Conservation (phyloP, 2,797 vertebrate species). For the Gallinago nigripennis region DNA sequence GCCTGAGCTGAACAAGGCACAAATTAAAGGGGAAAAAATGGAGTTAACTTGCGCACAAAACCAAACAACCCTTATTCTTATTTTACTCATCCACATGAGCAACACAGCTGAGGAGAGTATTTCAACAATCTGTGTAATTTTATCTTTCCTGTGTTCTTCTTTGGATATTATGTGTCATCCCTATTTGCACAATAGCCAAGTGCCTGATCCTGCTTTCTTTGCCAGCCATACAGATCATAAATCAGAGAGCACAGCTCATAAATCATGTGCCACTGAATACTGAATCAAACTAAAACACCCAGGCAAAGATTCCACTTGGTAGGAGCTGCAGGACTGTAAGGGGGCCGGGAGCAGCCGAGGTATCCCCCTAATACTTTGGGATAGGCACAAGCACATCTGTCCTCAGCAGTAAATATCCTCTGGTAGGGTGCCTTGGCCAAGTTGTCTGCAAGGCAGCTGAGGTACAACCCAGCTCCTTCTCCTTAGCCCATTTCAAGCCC, state of each 20-base stretch:
- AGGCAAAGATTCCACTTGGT: not conserved
- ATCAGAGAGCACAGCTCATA: slow-evolving; percentile 10
- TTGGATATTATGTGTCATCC: slow-evolving; percentile 57
- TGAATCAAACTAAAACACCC: not conserved
- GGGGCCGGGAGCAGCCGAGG: not conserved
- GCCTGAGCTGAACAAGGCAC: not conserved
- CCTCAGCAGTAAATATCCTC: not conserved
- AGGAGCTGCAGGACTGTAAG: not conserved
- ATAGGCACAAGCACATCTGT: not conserved
- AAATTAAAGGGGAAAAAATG: not conserved
- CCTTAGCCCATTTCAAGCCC: not conserved
- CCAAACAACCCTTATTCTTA: slow-evolving; percentile 31
- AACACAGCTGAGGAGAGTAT: slow-evolving; percentile 31
- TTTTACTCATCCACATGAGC: slow-evolving; percentile 38
- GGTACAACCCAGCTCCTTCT: not conserved
- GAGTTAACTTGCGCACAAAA: not conserved
- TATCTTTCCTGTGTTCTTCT: slow-evolving; percentile 64
- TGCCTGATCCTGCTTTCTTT: slow-evolving; percentile 35
- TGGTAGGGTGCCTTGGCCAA: not conserved
- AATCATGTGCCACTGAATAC: slow-evolving; percentile 9
- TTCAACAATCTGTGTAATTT: slow-evolving; percentile 65
- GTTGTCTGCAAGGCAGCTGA: not conserved
- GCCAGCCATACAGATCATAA: slow-evolving; percentile 31
- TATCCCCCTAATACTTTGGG: not conserved
- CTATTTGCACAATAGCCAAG: slow-evolving; percentile 50